Evolutionary conservation across 2,113 vertebrate species (phyloP).

Genomic region (Chaetodon auriga): DNA sequence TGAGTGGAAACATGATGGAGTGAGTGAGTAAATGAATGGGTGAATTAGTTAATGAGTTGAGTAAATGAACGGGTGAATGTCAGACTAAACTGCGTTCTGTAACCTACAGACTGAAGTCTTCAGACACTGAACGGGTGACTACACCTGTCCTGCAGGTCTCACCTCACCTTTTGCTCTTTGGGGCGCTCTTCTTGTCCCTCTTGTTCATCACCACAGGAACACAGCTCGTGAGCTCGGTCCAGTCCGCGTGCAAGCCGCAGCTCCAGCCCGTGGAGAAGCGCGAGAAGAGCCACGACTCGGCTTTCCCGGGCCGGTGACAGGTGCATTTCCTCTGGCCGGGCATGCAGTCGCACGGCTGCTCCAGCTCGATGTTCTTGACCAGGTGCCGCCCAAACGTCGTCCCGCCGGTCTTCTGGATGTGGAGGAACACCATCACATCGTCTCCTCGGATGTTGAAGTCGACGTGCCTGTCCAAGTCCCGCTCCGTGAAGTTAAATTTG

Average conservation of each 20-base stretch:
- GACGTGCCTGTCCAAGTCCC: slow-evolving; percentile 88
- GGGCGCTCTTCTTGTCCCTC: slow-evolving; percentile 84
- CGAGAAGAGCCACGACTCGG: slow-evolving; percentile 94
- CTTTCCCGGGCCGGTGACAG: slow-evolving; percentile 92
- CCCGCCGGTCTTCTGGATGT: slow-evolving; percentile 97
- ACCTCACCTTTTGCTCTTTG: slow-evolving; percentile 73
- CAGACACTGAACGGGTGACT: neutral
- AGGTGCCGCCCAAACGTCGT: slow-evolving; percentile 95
- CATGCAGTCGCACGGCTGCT: slow-evolving; percentile 93
- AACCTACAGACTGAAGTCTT: too few relatives aligned
- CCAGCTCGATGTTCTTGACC: slow-evolving; percentile 94
- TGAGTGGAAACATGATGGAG: neutral
- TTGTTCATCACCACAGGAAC: slow-evolving; percentile 92
- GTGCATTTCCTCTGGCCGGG: slow-evolving; percentile 95
- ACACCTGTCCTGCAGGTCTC: slow-evolving; percentile 11
- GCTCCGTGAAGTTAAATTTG: slow-evolving; percentile 88
- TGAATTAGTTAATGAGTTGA: neutral
- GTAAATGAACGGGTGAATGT: too few relatives aligned
- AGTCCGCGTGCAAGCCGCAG: slow-evolving; percentile 92
- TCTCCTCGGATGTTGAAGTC: slow-evolving; percentile 92
- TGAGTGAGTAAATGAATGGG: neutral
- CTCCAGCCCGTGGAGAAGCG: slow-evolving; percentile 94
- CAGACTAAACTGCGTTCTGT: too few relatives aligned
- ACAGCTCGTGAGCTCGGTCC: slow-evolving; percentile 92
- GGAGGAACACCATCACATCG: slow-evolving; percentile 95